Evolutionary conservation across 2,113 vertebrate species (phyloP), one percentile per base, ranked within the genome.

Genomic region (Hucho hucho): DNA sequence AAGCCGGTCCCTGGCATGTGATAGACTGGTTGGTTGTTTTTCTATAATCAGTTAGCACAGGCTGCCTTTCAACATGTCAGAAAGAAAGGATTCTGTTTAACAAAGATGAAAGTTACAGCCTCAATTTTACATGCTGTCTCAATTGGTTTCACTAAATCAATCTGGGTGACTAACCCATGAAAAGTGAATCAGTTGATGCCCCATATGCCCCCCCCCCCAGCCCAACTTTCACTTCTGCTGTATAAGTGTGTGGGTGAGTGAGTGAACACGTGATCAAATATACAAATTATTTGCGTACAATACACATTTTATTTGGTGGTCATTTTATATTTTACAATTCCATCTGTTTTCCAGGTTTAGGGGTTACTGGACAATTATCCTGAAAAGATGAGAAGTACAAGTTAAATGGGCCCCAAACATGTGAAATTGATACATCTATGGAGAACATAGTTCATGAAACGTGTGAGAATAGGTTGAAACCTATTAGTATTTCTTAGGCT

Each of bases 141-240:
- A 16, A 92, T 91, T 92, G 84, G 91, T 91, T 81, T 89, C 91
- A 90, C 86, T 90, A 91, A 90, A 92, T 88, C 85, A 79, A 84
- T 89, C 81, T 84, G 80, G 64, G 81, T 74, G 87, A 82, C 79
- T 61, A 16, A 79, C 74, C 80, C 84, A 86, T 86, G 87, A 86
- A 89, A 74, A 81, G 70, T 43, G 56, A 63, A 75, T 85, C 71
- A 79, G 83, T 80, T 85, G 83, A 88, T 79, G 76, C 56, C 71
- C 75, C 71, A 74, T 74, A 83, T 76, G 76, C 53, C 29, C 6
- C 16, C 64, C 65, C 28, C 16, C 64, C 76, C 82, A 76, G 26
- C 78, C 75, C 70, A 24, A 61, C 37, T 58, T 43, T 66, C 70
- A 53, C 58, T 80, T 76, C 72, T 78, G 56, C 46, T 69, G 65